Percentiles rank a stretch among this genome's conserved stretches.
Evolutionary conservation across 2,888 invertebrate species (phyloP).

Genomic region (Phlogophora meticulosa): DNA sequence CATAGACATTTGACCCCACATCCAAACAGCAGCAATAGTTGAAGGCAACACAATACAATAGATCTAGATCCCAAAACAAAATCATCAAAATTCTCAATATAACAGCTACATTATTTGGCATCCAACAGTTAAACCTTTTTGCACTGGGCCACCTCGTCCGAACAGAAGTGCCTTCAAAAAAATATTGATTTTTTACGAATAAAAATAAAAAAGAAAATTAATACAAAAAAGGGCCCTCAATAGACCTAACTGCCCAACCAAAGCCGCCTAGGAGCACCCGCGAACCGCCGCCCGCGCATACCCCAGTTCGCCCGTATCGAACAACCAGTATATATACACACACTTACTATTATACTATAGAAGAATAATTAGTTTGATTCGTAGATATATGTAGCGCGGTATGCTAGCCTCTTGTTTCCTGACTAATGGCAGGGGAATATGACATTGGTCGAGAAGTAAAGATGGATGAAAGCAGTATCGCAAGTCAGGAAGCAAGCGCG

Average conservation of each 20-base stretch:
- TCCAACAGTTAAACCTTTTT: conserved; percentile 89
- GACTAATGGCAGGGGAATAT: conserved; percentile 35
- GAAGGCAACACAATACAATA: conserved; percentile 93
- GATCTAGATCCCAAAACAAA: conserved; percentile 75
- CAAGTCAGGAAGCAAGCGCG: conserved; percentile 69
- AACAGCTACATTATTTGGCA: conserved; percentile 73
- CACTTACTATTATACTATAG: conserved; percentile 90
- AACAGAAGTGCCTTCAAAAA: conserved; percentile 97
- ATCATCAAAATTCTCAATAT: conserved; percentile 69
- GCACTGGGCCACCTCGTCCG: conserved; percentile 98
- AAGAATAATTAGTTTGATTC: conserved; percentile 91
- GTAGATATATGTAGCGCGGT: conserved; percentile 89
- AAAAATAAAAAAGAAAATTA: conserved; percentile 93
- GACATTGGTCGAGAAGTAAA: conserved; percentile 5
- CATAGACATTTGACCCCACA: conserved; percentile 93
- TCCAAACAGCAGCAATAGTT: conserved; percentile 95
- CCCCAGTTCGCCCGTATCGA: conserved; percentile 81
- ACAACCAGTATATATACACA: conserved; percentile 88
- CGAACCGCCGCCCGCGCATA: conserved; percentile 77
- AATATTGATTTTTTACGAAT: conserved; percentile 94
- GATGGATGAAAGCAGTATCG: conserved; percentile 10
- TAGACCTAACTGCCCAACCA: conserved; percentile 95
- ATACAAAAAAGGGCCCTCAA: conserved; percentile 96
- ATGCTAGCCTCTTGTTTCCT: conserved; percentile 71
- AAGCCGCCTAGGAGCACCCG: conserved; percentile 87